Evolutionary conservation across 2,797 vertebrate species (phyloP), one percentile per base, ranked within the genome.

Genomic region (Liparis tanakae): DNA sequence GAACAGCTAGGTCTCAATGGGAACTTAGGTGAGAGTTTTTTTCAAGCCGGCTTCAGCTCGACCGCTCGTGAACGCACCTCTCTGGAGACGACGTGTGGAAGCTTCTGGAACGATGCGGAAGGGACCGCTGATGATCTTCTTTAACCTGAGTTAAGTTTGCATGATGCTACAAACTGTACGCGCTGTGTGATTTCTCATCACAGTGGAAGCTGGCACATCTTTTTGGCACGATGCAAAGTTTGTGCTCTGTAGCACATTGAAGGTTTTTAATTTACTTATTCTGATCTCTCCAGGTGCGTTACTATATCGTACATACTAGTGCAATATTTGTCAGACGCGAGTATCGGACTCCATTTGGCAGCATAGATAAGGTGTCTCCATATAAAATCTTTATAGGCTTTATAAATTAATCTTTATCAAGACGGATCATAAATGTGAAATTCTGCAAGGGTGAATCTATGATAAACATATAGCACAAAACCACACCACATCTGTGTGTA

Each of bases 101-200:
- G 60, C 64, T 62, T 72, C 13, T 48, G 64, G 51, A 73, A 72
- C 7, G 20, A 41, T 37, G 76, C 67, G 43, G 71, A 57, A 67
- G 50, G 30, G 50, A 51, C 36, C 75, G 78, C 83, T 80, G 74
- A 80, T 81, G 70, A 82, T 63, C 9, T 70, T 72, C 12, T 76
- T 61, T 75, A 88, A 85, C 85, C 89, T 90, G 89, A 91, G 89
- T 83, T 87, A 75, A 72, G 74, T 85, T 83, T 74, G 79, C 75
- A 65, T 36, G 51, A 68, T 53, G 69, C 71, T 82, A 78, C 75
- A 76, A 85, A 81, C 66, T 12, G 1, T 71, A 58, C 50, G 18
- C 70, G 71, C 56, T 44, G n/a, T 72, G 56, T 70, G 66, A 55
- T 75, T 74, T 76, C 50, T 80, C 48, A 51, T 89, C 86, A 90